These are phyloP conservation scores for Avahi laniger DNA, from an alignment of 2,797 vertebrate species.

Conservation along the genomic window DNA sequence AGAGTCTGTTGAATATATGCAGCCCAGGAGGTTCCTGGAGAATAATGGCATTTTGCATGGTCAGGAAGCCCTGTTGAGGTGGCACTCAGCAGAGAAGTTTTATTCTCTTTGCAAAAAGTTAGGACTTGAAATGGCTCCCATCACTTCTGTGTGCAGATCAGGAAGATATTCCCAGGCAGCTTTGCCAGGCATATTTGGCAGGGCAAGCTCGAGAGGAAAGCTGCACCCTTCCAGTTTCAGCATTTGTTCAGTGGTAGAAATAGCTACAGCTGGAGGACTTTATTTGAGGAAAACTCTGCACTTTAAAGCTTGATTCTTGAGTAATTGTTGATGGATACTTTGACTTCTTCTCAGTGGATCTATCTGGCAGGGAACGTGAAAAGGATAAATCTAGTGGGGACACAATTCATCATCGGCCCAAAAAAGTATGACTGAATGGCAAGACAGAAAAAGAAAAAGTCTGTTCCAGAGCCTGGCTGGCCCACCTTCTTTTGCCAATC, in stretches of 20 bases:
- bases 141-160: slow-evolving; percentile 33
- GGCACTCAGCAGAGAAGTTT: not conserved
- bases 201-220: not conserved
- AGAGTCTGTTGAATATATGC: not conserved
- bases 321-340: not conserved
- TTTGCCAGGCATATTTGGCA: slow-evolving; percentile 55
- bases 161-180: slow-evolving; percentile 40
- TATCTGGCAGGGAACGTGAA: not conserved
- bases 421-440: not conserved
- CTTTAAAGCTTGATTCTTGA: not conserved
- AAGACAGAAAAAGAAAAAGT: not conserved
- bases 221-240: not conserved
- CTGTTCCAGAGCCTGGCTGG: not conserved
- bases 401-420: not conserved
- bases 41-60: not conserved
- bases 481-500: not conserved
- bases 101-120: slow-evolving; percentile 45
- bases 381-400: not conserved
- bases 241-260: slow-evolving; percentile 44
- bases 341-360: not conserved
- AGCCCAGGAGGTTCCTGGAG: not conserved
- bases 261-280: slow-evolving; percentile 14
- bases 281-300: not conserved
- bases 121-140: slow-evolving; percentile 46
- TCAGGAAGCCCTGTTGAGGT: not conserved